Conservation (phyloP, 2,113 vertebrate genomes). For the Onychostoma macrolepis region DNA sequence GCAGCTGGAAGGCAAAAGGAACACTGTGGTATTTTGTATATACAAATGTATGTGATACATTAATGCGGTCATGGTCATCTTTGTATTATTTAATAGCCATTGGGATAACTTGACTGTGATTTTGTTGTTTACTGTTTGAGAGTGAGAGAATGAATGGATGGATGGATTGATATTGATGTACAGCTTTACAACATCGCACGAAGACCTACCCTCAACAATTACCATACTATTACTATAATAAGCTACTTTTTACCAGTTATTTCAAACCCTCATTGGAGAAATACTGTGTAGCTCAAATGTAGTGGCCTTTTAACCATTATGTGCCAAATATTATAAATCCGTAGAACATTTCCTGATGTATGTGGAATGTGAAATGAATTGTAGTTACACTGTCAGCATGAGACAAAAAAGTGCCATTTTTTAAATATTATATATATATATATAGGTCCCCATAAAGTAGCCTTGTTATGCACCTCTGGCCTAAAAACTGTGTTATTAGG, state of each 20-base stretch:
- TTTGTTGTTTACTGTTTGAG: constrained; percentile 20
- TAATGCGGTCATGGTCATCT: constrained; percentile 64
- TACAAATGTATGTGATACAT: constrained; percentile 68
- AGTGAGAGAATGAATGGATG: neutral
- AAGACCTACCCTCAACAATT: neutral
- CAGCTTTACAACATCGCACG: constrained; percentile 28
- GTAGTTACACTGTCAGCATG: constrained; percentile 67
- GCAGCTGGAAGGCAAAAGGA: neutral
- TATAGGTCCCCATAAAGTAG: constrained; percentile 56
- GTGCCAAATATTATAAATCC: constrained; percentile 71
- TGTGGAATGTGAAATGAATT: constrained; percentile 66
- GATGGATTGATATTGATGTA: constrained; percentile 34
- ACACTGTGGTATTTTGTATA: constrained; percentile 65
- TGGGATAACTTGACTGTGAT: constrained; percentile 55
- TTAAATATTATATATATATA: constrained; percentile 19
- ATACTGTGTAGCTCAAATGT: constrained; percentile 64
- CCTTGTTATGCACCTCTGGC: constrained; percentile 15
- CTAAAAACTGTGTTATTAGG: constrained; percentile 33
- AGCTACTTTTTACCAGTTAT: neutral
- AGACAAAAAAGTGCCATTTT: constrained; percentile 74
- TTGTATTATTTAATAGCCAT: constrained; percentile 40
- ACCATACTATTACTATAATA: constrained; percentile 1
- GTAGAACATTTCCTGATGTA: constrained; percentile 65
- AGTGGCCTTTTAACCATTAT: constrained; percentile 76
- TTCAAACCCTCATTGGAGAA: constrained; percentile 51